These are phyloP conservation scores for Papilio elwesi DNA, from an alignment of 2,888 invertebrate species.

Conservation along the genomic window DNA sequence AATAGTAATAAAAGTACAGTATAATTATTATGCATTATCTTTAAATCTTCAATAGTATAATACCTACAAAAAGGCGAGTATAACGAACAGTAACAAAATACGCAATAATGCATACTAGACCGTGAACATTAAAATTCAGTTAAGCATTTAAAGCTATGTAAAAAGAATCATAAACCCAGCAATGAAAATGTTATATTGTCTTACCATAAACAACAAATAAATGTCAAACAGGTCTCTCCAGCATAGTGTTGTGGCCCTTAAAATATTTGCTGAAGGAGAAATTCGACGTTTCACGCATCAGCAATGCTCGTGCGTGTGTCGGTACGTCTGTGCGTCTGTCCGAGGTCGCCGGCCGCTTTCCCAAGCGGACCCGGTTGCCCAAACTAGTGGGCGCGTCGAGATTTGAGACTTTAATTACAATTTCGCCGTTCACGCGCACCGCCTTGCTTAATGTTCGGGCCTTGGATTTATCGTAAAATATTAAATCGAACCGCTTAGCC, in stretches of 20 bases:
- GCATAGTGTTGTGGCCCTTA: slow-evolving; percentile 24
- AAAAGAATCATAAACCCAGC: slow-evolving; percentile 20
- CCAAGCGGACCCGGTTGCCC: slow-evolving; percentile 44
- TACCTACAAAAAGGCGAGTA: slow-evolving; percentile 4
- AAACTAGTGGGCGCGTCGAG: slow-evolving; percentile 54
- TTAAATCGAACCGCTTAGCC: background rate
- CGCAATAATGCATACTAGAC: slow-evolving; percentile 20
- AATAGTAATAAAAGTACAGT: slow-evolving; percentile 8
- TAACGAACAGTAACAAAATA: slow-evolving; percentile 15
- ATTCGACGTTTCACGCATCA: slow-evolving; percentile 29
- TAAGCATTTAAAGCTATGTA: slow-evolving; percentile 30
- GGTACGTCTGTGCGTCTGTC: slow-evolving; percentile 29
- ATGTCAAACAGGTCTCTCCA: slow-evolving; percentile 10
- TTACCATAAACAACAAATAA: background rate
- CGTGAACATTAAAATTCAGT: slow-evolving; percentile 30
- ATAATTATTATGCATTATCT: slow-evolving; percentile 7
- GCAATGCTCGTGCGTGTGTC: slow-evolving; percentile 7
- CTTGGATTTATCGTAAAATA: slow-evolving; percentile 52
- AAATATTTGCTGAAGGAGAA: slow-evolving; percentile 37
- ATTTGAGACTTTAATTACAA: slow-evolving; percentile 75
- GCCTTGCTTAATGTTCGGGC: slow-evolving; percentile 76
- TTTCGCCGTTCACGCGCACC: slow-evolving; percentile 79
- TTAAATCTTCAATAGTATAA: slow-evolving; percentile 9
- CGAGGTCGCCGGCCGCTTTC: slow-evolving; percentile 61
- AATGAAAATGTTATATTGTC: slow-evolving; percentile 6